Conservation (phyloP, 2,888 invertebrate genomes). For the Atrina japonica region DNA sequence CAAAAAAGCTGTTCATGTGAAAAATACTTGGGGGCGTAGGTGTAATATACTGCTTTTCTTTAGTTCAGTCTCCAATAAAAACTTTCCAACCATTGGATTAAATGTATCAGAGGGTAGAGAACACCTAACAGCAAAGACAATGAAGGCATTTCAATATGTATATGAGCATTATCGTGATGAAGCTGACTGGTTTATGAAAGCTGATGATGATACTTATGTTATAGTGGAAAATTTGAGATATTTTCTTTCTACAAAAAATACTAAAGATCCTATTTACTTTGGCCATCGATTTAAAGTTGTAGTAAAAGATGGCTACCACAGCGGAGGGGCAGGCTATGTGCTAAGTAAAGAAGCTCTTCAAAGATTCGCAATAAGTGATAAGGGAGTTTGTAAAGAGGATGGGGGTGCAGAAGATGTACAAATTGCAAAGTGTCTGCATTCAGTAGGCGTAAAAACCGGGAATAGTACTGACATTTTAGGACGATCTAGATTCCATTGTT, state of each 20-base stretch:
- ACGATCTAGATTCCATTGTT: constrained; percentile 73
- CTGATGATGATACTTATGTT: constrained; percentile 98
- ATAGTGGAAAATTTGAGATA: constrained; percentile 92
- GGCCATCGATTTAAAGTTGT: constrained; percentile 73
- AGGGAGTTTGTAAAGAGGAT: constrained; percentile 79
- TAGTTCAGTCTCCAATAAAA: constrained; percentile 84
- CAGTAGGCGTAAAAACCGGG: constrained; percentile 68
- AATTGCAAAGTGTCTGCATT: constrained; percentile 73
- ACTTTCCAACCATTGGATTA: constrained; percentile 86
- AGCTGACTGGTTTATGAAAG: constrained; percentile 98
- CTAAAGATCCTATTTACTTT: constrained; percentile 89
- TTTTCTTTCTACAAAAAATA: constrained; percentile 85
- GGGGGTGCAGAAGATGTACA: constrained; percentile 75
- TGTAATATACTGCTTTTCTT: constrained; percentile 78
- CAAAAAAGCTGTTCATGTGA: constrained; percentile 92
- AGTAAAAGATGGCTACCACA: constrained; percentile 80
- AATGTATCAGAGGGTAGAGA: constrained; percentile 93
- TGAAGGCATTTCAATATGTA: constrained; percentile 93
- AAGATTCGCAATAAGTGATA: constrained; percentile 85
- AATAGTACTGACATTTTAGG: constrained; percentile 69
- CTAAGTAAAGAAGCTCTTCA: constrained; percentile 90
- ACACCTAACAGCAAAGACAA: constrained; percentile 97
- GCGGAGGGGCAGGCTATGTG: constrained; percentile 89
- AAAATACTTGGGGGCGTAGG: constrained; percentile 68
- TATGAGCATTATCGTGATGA: constrained; percentile 90